Evolutionary conservation across 2,113 vertebrate genomes (phyloP), one percentile per base, ranked within the genome.

Genomic region (Martes martes): DNA sequence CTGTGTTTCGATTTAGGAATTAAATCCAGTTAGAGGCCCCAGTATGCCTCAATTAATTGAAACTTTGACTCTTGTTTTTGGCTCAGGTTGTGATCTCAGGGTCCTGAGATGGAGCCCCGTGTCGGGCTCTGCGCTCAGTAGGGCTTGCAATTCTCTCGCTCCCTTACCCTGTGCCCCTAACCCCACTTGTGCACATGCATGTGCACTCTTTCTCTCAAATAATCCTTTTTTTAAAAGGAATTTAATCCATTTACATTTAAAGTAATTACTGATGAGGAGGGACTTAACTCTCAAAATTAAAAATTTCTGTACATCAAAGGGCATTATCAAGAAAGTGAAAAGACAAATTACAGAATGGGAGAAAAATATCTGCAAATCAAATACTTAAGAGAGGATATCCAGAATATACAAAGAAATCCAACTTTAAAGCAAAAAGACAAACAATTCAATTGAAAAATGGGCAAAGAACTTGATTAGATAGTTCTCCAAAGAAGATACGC

Each of bases 241-340:
- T 63, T 63, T 47, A 90, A 90, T 33, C 73, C 39, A 90, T 36
- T 74, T 89, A 57, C n/a, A 88, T 57, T 78, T 61, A 76, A 76
- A 39, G 50, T 76, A 89, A 80, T 39, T 91, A n/a, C 45, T 52
- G 45, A 67, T 80, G 47, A 39, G 45, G 42, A 67, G 9, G 52
- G 28, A 59, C 28, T 50, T 78, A 89, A 31, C 61, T 55, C 26
- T 87, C 16, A 88, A 85, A 88, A 31, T 73, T 24, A 24, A 63
- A 90, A 63, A 90, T 31, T n/a, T 79, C 18, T 63, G 31, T 50
- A 45, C 14, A 79, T 52, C 76, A 91, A 52, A 80, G 33, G 16
- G 33, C 61, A 55, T 71, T 55, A 73, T 24, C 45, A 81, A 39
- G 4, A 73, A 42, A 81, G 47, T 81, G 45, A 81, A 91, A 81